Evolutionary conservation across 2,888 invertebrate species (phyloP).

Genomic region (Heliconius aoede): DNA sequence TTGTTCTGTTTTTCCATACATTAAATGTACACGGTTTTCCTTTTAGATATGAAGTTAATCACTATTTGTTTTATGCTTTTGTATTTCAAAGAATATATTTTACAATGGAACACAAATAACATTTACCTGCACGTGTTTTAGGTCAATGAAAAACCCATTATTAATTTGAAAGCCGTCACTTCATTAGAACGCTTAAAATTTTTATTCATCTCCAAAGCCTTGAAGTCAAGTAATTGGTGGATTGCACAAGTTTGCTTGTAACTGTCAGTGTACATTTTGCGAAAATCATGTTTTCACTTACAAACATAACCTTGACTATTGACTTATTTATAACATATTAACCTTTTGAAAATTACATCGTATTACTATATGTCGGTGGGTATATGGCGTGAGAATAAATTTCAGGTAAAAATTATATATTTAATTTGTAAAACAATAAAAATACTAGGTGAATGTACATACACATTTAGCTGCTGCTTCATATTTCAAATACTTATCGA

Average conservation of each 20-base stretch:
- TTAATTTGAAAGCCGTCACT: constrained; percentile 40
- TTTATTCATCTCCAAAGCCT: constrained; percentile 36
- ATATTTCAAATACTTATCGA: too few relatives aligned
- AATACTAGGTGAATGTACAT: too few relatives aligned
- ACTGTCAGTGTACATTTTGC: constrained; percentile 39
- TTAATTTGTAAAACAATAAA: background rate
- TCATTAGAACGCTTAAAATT: constrained; percentile 33
- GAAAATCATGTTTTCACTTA: constrained; percentile 44
- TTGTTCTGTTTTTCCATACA: background rate
- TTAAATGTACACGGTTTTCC: constrained; percentile 5
- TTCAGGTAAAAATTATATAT: background rate
- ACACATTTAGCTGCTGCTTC: too few relatives aligned
- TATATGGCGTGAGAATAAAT: constrained; percentile 1
- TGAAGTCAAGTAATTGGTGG: constrained; percentile 28
- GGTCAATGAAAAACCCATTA: constrained; percentile 38
- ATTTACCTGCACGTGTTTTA: constrained; percentile 23
- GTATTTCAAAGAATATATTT: constrained; percentile 4
- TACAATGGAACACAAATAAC: constrained; percentile 21
- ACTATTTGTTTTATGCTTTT: background rate
- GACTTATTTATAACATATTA: constrained; percentile 26
- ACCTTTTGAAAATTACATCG: constrained; percentile 28
- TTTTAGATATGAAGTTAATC: constrained; percentile 20
- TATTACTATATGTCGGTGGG: background rate
- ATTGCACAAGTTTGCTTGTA: constrained; percentile 38
- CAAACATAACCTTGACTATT: constrained; percentile 39